A percentile compares a stretch with the other conserved stretches of the same genome.
phyloP scores from a whole-genome alignment of 2,888 invertebrate species.

The Heteromurus nitidus region DNA sequence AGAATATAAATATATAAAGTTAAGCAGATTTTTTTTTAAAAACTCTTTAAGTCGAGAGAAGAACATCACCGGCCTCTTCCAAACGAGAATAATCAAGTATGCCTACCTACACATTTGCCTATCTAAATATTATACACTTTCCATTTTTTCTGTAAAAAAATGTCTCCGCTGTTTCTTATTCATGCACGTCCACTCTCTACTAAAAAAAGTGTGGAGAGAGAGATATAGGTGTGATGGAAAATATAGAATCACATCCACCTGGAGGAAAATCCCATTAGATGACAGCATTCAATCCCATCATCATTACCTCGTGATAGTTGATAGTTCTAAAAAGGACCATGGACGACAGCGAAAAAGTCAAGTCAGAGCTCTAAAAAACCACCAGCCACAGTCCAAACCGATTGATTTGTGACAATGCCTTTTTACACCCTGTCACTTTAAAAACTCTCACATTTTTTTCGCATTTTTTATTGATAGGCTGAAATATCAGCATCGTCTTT shows the following conservation, averaged over 20 bases:
- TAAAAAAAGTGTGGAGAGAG: not conserved
- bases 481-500: not conserved
- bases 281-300: slow-evolving; percentile 24
- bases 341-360: not conserved
- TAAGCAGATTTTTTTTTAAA: too few relatives aligned
- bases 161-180: not conserved
- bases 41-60: too few relatives aligned
- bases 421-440: slow-evolving; percentile 62
- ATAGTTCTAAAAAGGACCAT: not conserved
- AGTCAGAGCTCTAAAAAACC: not conserved
- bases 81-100: too few relatives aligned
- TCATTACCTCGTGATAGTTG: slow-evolving; percentile 11
- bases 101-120: not conserved
- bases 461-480: slow-evolving; percentile 12
- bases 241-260: not conserved
- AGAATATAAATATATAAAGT: too few relatives aligned
- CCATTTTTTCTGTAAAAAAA: slow-evolving; percentile 6
- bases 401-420: slow-evolving; percentile 63
- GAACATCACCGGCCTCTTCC: too few relatives aligned
- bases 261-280: slow-evolving; percentile 31
- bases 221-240: not conserved
- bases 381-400: slow-evolving; percentile 15
- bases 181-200: not conserved
- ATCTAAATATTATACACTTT: not conserved
- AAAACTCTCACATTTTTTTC: slow-evolving; percentile 6